A percentile compares a stretch with the other conserved stretches of the same genome.
These are phyloP conservation scores for Ammodytes marinus DNA, from an alignment of 2,113 vertebrate genomes.

Conservation along the genomic window DNA sequence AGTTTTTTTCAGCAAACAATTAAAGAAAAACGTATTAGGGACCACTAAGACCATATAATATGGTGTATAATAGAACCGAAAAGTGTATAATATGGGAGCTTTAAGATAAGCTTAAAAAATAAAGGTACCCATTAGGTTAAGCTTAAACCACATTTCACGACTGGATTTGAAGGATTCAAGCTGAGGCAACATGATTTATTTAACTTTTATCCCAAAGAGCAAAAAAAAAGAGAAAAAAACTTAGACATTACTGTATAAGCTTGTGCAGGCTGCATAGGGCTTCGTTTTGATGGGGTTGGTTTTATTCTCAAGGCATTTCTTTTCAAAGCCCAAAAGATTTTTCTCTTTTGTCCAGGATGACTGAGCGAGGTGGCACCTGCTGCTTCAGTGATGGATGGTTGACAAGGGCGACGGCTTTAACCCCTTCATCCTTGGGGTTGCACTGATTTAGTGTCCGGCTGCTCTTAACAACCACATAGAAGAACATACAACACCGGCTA, in stretches of 20 bases:
- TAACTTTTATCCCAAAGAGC: conserved; percentile 16
- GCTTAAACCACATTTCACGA: conserved; percentile 38
- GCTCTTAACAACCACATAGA: conserved; percentile 1
- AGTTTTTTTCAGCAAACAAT: too few relatives aligned
- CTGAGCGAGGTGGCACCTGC: conserved; percentile 47
- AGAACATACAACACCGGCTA: not conserved
- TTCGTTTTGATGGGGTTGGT: conserved; percentile 15
- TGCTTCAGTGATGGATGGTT: conserved; percentile 44
- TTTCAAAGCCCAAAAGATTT: conserved; percentile 20
- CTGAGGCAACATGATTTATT: conserved; percentile 31
- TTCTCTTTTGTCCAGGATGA: conserved; percentile 19
- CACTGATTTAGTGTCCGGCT: not conserved
- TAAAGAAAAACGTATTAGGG: too few relatives aligned
- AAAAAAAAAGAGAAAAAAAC: not conserved
- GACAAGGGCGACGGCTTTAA: conserved; percentile 23
- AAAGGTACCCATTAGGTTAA: conserved; percentile 40
- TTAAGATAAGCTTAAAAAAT: conserved; percentile 33
- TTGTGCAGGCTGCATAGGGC: not conserved
- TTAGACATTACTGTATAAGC: not conserved
- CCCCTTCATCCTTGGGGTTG: conserved; percentile 8
- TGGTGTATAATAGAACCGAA: too few relatives aligned
- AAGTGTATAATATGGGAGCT: too few relatives aligned
- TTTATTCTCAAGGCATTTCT: conserved; percentile 15
- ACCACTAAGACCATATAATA: too few relatives aligned
- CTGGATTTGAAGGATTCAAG: conserved; percentile 54